phyloP scores from a whole-genome alignment of 2,113 vertebrate genomes.

The Hyperoodon ampullatus region DNA sequence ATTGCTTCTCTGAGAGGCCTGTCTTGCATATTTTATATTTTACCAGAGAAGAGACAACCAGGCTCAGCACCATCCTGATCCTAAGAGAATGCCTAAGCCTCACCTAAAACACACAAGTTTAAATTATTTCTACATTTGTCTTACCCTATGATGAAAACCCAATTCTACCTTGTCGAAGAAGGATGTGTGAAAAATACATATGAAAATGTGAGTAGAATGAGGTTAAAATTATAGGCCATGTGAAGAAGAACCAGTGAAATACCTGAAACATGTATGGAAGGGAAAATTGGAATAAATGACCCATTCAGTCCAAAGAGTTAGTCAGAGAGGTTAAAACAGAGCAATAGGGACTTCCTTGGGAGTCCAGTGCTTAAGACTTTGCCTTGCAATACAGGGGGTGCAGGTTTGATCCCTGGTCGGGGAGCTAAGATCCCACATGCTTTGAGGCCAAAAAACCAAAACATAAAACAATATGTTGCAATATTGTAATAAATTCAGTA shows the following conservation, averaged over 20 bases:
- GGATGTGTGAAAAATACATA: neutral
- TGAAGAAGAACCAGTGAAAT: slow-evolving; percentile 4
- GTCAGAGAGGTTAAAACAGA: neutral
- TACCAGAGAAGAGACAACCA: neutral
- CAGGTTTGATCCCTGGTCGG: too few relatives aligned
- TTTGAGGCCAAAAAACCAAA: too few relatives aligned
- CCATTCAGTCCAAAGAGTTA: neutral
- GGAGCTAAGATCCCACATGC: too few relatives aligned
- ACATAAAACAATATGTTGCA: too few relatives aligned
- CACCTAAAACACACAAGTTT: neutral
- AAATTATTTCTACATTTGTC: neutral
- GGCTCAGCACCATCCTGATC: neutral
- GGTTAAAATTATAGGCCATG: neutral
- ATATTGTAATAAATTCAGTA: too few relatives aligned
- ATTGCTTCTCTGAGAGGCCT: neutral
- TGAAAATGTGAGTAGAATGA: neutral
- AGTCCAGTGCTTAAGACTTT: too few relatives aligned
- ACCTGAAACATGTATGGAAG: slow-evolving; percentile 1
- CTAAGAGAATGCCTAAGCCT: neutral
- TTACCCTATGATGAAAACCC: neutral
- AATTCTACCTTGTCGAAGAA: slow-evolving; percentile 15
- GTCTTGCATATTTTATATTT: neutral
- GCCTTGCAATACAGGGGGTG: too few relatives aligned
- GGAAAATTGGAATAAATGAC: slow-evolving; percentile 27
- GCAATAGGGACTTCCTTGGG: too few relatives aligned